A percentile compares a stretch with the other conserved stretches of the same genome.
Conservation (phyloP, 2,797 vertebrate genomes). For the Manis crassicaudata region DNA sequence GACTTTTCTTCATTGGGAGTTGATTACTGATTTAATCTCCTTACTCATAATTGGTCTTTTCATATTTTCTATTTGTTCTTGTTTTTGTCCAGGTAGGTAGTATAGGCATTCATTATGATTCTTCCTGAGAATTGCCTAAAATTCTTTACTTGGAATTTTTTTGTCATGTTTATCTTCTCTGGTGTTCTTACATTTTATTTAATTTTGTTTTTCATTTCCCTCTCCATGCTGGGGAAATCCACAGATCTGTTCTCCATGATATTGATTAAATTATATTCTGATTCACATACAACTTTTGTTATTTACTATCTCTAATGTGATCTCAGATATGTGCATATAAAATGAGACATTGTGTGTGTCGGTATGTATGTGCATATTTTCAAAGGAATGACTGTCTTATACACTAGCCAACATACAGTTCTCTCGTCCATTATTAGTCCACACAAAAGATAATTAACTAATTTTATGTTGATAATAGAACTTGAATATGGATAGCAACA, state of each 20-base stretch:
- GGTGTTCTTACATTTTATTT: not conserved
- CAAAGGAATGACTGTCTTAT: not conserved
- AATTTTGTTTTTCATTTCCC: not conserved
- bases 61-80: conserved; percentile 16
- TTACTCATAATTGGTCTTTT: not conserved
- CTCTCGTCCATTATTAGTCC: not conserved
- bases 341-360: not conserved
- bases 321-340: not conserved
- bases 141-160: conserved; percentile 4
- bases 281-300: not conserved
- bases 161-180: not conserved
- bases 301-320: not conserved
- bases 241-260: not conserved
- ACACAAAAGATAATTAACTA: not conserved
- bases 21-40: not conserved
- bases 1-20: not conserved
- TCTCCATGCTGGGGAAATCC: not conserved
- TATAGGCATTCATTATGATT: not conserved
- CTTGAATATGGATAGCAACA: not conserved
- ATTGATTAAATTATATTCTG: not conserved
- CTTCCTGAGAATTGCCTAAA: not conserved
- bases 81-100: not conserved
- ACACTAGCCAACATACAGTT: not conserved
- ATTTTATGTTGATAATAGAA: not conserved
- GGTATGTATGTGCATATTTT: not conserved